These are phyloP conservation scores for Agonum fuliginosum DNA, from an alignment of 2,888 invertebrate genomes.

Conservation along the genomic window DNA sequence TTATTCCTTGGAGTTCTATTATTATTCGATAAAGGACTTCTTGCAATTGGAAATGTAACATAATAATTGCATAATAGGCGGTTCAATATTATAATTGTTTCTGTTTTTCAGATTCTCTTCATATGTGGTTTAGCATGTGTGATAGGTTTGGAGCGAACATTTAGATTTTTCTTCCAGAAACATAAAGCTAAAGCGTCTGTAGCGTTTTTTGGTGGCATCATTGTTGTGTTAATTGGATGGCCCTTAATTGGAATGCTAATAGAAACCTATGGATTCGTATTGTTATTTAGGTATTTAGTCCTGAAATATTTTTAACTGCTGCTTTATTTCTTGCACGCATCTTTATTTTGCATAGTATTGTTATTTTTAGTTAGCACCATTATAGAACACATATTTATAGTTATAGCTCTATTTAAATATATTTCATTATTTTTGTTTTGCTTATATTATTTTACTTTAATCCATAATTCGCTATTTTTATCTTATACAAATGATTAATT, in stretches of 20 bases:
- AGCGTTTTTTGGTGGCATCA: conserved; percentile 94
- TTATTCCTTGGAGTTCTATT: conserved; percentile 94
- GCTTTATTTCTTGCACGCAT: conserved; percentile 19
- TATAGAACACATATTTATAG: conserved; percentile 10
- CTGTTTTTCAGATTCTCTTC: conserved; percentile 91
- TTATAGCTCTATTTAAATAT: conserved; percentile 38
- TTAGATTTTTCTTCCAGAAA: conserved; percentile 97
- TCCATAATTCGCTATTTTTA: not conserved
- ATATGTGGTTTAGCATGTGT: conserved; percentile 96
- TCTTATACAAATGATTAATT: conserved; percentile 17
- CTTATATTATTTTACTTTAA: conserved; percentile 43
- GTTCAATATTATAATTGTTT: no score
- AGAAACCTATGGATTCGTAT: conserved; percentile 96
- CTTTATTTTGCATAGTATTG: not conserved
- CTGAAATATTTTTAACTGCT: conserved; percentile 61
- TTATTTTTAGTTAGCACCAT: conserved; percentile 10
- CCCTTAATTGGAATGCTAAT: conserved; percentile 97
- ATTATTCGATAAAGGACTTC: conserved; percentile 95
- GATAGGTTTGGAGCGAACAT: conserved; percentile 95
- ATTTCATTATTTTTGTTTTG: conserved; percentile 1
- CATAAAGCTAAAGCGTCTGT: conserved; percentile 94
- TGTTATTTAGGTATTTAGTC: conserved; percentile 82
- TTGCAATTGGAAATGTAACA: conserved; percentile 99
- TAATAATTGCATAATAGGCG: not conserved
- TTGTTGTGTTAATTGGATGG: conserved; percentile 95